Conservation (phyloP, 2,113 vertebrate species). For the Pelusios castaneus region DNA sequence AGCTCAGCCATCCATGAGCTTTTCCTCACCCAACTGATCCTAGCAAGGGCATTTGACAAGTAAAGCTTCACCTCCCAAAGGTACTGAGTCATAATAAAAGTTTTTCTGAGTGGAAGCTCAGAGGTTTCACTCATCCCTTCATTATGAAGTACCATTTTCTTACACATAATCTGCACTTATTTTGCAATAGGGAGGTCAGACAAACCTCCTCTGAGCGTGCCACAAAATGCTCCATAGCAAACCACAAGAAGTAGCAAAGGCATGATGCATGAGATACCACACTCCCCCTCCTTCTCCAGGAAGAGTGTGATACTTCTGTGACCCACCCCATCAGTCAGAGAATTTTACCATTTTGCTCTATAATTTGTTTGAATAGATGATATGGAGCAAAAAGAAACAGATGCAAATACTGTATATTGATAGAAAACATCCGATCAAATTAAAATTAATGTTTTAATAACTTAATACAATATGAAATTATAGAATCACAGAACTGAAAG, state of each 20-base stretch:
- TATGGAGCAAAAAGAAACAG: background rate
- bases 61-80: background rate
- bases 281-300: accelerated
- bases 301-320: background rate
- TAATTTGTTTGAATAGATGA: background rate
- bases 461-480: background rate
- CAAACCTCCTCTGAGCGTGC: background rate
- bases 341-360: background rate
- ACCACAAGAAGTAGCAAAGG: background rate
- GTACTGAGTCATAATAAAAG: background rate
- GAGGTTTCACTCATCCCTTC: background rate
- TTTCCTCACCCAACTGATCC: constrained; percentile 34
- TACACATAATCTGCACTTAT: background rate
- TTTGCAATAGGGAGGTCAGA: background rate
- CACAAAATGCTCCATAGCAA: background rate
- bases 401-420: accelerated
- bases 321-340: background rate
- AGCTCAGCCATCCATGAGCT: background rate
- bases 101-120: background rate
- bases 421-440: background rate
- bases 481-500: no score
- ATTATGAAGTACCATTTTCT: background rate
- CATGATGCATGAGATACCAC: accelerated
- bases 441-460: background rate
- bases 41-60: constrained; percentile 20